These are phyloP conservation scores for Nansenia antarctica DNA, from an alignment of 2,113 vertebrate species.

Conservation along the genomic window DNA sequence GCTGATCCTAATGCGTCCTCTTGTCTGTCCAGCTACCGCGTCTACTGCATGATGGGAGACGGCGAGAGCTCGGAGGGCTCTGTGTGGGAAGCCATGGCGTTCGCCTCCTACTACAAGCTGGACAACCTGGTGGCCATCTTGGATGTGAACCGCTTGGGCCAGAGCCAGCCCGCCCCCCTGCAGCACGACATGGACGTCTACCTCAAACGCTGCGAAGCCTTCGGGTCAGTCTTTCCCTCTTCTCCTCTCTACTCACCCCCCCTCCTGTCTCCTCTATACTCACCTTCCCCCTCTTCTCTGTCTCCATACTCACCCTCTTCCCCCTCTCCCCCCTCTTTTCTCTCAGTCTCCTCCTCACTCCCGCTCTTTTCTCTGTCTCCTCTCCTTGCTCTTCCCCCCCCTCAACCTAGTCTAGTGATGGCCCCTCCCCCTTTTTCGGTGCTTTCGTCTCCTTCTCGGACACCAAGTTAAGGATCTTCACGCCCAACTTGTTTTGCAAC, in stretches of 20 bases:
- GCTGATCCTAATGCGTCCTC: no score
- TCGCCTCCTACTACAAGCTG: slow-evolving; percentile 82
- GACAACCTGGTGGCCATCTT: slow-evolving; percentile 87
- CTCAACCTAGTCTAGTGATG: no score
- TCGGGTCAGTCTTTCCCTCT: slow-evolving; percentile 86
- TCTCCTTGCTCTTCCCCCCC: neutral
- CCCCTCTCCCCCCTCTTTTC: no score
- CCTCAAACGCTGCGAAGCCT: slow-evolving; percentile 84
- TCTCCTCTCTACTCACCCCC: no score
- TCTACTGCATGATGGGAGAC: slow-evolving; percentile 85
- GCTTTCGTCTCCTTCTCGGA: neutral
- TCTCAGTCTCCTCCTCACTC: no score
- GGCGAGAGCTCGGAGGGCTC: slow-evolving; percentile 84
- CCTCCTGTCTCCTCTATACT: no score
- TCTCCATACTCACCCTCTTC: no score
- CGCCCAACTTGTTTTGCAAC: no score
- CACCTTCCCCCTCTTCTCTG: no score
- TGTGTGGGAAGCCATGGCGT: slow-evolving; percentile 89
- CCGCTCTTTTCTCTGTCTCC: neutral
- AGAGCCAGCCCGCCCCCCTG: slow-evolving; percentile 78
- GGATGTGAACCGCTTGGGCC: slow-evolving; percentile 82
- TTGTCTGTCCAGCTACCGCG: slow-evolving; percentile 78
- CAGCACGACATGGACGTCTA: slow-evolving; percentile 73
- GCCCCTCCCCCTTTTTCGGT: no score
- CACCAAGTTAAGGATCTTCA: neutral